These are phyloP conservation scores for Leucosticte australis DNA, from an alignment of 2,113 vertebrate species.

Conservation along the genomic window DNA sequence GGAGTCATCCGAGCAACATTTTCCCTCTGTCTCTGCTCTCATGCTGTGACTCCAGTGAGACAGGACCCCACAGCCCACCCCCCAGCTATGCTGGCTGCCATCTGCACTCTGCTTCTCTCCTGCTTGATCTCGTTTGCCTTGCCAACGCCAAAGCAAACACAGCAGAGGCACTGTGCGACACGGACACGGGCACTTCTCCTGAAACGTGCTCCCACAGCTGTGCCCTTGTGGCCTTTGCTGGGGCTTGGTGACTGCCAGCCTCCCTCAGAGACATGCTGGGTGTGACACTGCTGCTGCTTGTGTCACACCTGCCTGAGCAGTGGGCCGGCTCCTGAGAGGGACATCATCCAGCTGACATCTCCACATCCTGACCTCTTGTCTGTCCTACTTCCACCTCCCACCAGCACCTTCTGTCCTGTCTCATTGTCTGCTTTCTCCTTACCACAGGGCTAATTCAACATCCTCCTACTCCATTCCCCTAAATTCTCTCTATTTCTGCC, in stretches of 20 bases:
- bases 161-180: rapidly evolving
- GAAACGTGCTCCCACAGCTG: rapidly evolving
- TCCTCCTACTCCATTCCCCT: not conserved
- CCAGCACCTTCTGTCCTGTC: not conserved
- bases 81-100: not conserved
- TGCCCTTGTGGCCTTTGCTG: not conserved
- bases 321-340: rapidly evolving
- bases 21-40: not conserved
- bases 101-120: not conserved
- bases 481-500: not conserved
- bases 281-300: rapidly evolving
- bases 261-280: rapidly evolving
- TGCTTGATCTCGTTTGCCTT: not conserved
- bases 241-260: not conserved
- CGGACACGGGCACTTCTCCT: not conserved
- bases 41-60: not conserved
- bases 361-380: not conserved
- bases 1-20: not conserved
- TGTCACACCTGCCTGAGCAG: not conserved
- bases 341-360: not conserved
- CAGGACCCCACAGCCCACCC: not conserved
- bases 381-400: not conserved
- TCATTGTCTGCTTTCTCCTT: not conserved
- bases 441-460: not conserved
- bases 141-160: not conserved